Evolutionary conservation across 2,797 vertebrate genomes (phyloP), one percentile per base, ranked within the genome.

Genomic region (Eremophila alpestris): DNA sequence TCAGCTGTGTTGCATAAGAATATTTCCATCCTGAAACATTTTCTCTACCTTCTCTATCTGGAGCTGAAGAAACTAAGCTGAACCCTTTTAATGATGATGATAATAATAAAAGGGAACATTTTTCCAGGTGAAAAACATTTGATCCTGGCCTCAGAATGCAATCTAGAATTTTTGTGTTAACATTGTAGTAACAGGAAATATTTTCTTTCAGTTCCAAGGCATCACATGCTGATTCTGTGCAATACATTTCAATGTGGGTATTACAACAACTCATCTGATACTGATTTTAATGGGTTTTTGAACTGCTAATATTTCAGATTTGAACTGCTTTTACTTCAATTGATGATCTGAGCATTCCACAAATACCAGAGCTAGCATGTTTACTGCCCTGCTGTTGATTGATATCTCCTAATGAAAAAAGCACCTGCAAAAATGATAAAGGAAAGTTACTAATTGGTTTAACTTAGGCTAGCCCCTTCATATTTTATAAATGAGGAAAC

Each of bases 361-460:
- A 95, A 91, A 95, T 95, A 95, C 94, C 89, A 90, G 87, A 94
- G 71, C 85, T 87, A 91, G 51, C 90, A 75, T 96, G 93, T 96
- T 97, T 96, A 95, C 90, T 93, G 90, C 89, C 89, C 89, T 94
- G 81, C 78, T 85, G 90, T 83, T 97, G 94, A 97, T 93, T 94
- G 95, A 95, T 96, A 93, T 90, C 87, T 95, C 65, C 83, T 96
- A 93, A 96, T 93, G 94, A 97, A 96, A 86, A 94, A 94, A 96
- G 79, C 93, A 96, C 95, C 96, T 97, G 91, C 87, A 94, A 95
- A 94, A 97, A 93, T 84, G 83, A 95, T 94, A 96, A 93, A 92
- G 91, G 90, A 88, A 96, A 96, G 87, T 93, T 93, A 95, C 86
- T 96, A 96, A 96, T 96, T 96, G 69, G 87, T 95, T 96, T 96